Evolutionary conservation across 2,888 invertebrate genomes (phyloP).

Genomic region (Meiosimyza decipiens): DNA sequence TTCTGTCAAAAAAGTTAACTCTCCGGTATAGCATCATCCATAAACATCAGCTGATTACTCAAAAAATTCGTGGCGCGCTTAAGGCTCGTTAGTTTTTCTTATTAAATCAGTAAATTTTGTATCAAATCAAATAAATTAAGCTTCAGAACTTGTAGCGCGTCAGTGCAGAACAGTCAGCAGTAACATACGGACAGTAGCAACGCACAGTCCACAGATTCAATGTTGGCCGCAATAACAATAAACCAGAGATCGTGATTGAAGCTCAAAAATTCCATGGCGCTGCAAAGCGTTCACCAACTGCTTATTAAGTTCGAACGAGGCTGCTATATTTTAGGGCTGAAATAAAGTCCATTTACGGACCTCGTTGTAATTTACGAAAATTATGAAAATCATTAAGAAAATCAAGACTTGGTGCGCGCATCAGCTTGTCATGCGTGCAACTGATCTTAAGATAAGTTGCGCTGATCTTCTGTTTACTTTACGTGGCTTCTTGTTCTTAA

Average conservation of each 20-base stretch:
- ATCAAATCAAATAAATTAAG: constrained; percentile 48
- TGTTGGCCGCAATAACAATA: constrained; percentile 47
- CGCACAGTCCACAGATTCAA: constrained; percentile 16
- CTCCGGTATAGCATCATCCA: no score
- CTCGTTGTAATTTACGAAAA: constrained; percentile 11
- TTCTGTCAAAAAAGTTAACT: no score
- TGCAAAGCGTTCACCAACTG: background rate
- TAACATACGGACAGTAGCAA: constrained; percentile 13
- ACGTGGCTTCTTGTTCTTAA: no score
- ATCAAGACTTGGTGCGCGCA: background rate
- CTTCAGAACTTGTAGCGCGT: no score
- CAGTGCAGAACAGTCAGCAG: background rate
- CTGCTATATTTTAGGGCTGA: constrained; percentile 9
- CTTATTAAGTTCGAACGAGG: constrained; percentile 21
- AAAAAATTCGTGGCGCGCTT: constrained; percentile 13
- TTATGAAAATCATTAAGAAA: constrained; percentile 25
- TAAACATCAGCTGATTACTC: background rate
- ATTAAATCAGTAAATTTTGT: constrained; percentile 49
- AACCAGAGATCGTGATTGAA: constrained; percentile 50
- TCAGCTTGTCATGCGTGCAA: no score
- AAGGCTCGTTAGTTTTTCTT: constrained; percentile 47
- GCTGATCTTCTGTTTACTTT: no score
- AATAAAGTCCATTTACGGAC: constrained; percentile 1
- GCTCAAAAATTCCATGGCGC: background rate
- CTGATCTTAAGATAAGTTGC: no score